Evolutionary conservation across 1,140 invertebrate species (phyloP), one percentile per base, ranked within the genome.

Genomic region (Bacillus rossius): DNA sequence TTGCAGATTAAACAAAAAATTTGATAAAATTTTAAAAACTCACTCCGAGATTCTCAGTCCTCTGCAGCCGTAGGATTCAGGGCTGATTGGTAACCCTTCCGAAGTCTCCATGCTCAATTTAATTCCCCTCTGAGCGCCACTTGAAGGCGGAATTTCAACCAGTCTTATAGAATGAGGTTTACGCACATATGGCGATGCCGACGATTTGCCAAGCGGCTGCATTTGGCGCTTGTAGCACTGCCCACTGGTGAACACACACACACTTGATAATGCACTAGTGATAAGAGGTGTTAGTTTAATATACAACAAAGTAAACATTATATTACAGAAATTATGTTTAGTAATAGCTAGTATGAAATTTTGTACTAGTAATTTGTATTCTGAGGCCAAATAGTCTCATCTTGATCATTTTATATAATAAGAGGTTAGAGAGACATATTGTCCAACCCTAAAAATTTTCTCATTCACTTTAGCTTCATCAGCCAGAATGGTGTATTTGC

Each of bases 121-220:
- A 40, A 86, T 84, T 61, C 78, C 78, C 63, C 80, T 73, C 53
- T 64, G 63, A 64, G 66, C 78, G 70, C 77, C 79, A 10, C 73
- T 75, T 26, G 71, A 75, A 10, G 78, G 75, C 50, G 87, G 86
- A 61, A 91, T 84, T 68, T 91, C 88, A 2, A 92, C 85, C 34
- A 92, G 73, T 55, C 88, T 81, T 57, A 91, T 92, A 34, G 87
- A 90, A 70, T 91, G 89, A 55, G 86, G 84, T 66, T 82, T 81
- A 56, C 78, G 69, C 1, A 77, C 62, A 62, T 82, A 82, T 8
- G 80, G 79, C 68, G 76, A 73, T 5, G 60, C 60, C n/a, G 67
- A 66, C 17, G 78, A 80, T 67, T 76, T 80, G 59, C 74, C 77
- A 26, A 85, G 71, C 1, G 84, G 83, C 60, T 84, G 77, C 78